phyloP scores from a whole-genome alignment of 2,797 vertebrate species.

The Falco cherrug region DNA sequence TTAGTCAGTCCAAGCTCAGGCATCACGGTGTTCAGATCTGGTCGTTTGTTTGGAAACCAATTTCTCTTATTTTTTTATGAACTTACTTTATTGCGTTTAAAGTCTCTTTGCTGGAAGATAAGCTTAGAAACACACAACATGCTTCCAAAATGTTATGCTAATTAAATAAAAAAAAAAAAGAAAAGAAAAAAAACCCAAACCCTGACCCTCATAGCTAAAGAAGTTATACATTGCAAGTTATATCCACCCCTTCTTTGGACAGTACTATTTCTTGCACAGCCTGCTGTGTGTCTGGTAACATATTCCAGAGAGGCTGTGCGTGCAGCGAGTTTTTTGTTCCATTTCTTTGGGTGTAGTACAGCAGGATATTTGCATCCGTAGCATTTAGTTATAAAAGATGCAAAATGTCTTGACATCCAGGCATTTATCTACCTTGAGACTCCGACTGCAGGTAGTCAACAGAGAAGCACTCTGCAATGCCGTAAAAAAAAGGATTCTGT shows the following conservation, averaged over 20 bases:
- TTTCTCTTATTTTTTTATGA: constrained; percentile 47
- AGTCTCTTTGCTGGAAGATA: background rate
- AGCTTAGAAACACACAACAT: constrained; percentile 37
- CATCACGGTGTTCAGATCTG: background rate
- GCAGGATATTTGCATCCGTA: background rate
- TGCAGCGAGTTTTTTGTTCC: constrained; percentile 18
- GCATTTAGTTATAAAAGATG: constrained; percentile 4
- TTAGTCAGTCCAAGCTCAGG: background rate
- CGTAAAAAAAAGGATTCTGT: constrained; percentile 40
- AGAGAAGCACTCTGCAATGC: constrained; percentile 20
- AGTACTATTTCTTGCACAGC: constrained; percentile 33
- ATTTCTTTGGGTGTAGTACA: background rate
- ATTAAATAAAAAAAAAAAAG: constrained; percentile 1
- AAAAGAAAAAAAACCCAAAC: background rate
- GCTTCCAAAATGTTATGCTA: constrained; percentile 58
- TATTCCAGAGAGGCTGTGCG: constrained; percentile 31
- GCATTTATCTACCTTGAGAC: constrained; percentile 30
- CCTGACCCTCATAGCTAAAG: background rate
- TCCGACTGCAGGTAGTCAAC: background rate
- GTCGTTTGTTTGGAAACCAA: background rate
- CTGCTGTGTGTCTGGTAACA: constrained; percentile 34
- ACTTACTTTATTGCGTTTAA: constrained; percentile 8
- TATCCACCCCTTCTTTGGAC: background rate
- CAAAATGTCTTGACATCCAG: constrained; percentile 32
- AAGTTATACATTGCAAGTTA: constrained; percentile 32